Evolutionary conservation across 2,113 vertebrate genomes (phyloP), one percentile per base, ranked within the genome.

Genomic region (Leptocoma aspasia): DNA sequence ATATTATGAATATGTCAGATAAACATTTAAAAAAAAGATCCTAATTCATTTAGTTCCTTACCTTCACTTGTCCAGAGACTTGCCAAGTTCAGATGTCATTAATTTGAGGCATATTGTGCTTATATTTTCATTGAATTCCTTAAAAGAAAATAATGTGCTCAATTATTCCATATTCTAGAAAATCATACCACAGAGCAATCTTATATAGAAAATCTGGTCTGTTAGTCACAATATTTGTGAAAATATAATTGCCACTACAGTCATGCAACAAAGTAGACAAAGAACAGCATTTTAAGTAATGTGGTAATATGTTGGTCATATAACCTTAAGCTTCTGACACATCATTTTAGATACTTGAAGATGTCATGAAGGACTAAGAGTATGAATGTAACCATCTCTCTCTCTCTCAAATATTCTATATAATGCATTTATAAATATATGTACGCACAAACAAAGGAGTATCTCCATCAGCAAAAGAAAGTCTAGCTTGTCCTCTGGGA

Each of bases 211-310:
- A 86, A 94, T 68, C 56, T 72, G 86, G 31, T 77, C 90, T 61
- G 20, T 94, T 88, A 92, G 88, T 92, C 45, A 69, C 49, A 90
- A 95, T 86, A 92, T 86, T 84, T 92, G 39, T 88, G 76, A 93
- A 94, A 96, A 94, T 78, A 33, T 61, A 84, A 79, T 45, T 96
- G 49, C 53, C 91, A 83, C 71, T 83, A 88, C 41, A 87, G 64
- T 90, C 72, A 89, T 6, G 0, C 69, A 95, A 94, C 39, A 81
- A 97, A 94, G 82, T 41, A 95, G 90, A 89, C 44, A 92, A 93
- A 93, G 20, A 81, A 91, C 19, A 66, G 21, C 66, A 65, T 78
- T 72, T 78, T 80, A 93, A 92, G 66, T 49, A 85, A 82, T n/a
- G 14, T 41, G 60, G 49, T 84, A 72, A 89, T 71, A 65, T 31